Evolutionary conservation across 2,888 invertebrate species (phyloP).

Genomic region (Papilio protenor): DNA sequence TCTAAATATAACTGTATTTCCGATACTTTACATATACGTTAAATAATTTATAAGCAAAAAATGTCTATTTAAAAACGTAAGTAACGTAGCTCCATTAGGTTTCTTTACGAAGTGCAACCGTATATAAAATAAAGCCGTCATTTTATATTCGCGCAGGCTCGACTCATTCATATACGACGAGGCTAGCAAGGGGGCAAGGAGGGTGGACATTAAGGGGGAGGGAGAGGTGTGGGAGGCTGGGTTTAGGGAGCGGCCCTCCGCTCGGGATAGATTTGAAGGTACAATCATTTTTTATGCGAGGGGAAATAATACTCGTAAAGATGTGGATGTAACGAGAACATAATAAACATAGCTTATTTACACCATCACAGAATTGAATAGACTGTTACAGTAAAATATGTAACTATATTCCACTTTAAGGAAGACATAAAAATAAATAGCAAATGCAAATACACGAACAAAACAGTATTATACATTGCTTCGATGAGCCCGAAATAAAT

Average conservation of each 20-base stretch:
- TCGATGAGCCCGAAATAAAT: not conserved
- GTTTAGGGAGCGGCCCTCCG: constrained; percentile 70
- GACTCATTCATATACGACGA: constrained; percentile 71
- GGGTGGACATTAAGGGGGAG: constrained; percentile 53
- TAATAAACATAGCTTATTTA: constrained; percentile 16
- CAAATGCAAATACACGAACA: not conserved
- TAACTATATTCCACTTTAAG: not conserved
- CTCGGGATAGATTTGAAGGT: constrained; percentile 83
- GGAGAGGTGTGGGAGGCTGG: constrained; percentile 54
- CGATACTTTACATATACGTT: not conserved
- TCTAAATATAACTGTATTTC: too few relatives aligned
- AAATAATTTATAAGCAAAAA: not conserved
- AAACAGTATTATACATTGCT: not conserved
- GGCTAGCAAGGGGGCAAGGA: constrained; percentile 51
- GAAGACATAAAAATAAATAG: not conserved
- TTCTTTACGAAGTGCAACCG: constrained; percentile 43
- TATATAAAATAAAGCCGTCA: constrained; percentile 45
- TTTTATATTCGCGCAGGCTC: constrained; percentile 53
- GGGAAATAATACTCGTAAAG: constrained; percentile 68
- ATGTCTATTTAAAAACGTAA: constrained; percentile 18
- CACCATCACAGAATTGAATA: not conserved
- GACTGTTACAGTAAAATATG: too few relatives aligned
- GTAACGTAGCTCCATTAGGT: constrained; percentile 39
- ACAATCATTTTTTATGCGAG: constrained; percentile 84
- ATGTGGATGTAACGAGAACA: constrained; percentile 53